These are phyloP conservation scores for Notechis scutatus DNA, from an alignment of 2,113 vertebrate species.

Conservation along the genomic window DNA sequence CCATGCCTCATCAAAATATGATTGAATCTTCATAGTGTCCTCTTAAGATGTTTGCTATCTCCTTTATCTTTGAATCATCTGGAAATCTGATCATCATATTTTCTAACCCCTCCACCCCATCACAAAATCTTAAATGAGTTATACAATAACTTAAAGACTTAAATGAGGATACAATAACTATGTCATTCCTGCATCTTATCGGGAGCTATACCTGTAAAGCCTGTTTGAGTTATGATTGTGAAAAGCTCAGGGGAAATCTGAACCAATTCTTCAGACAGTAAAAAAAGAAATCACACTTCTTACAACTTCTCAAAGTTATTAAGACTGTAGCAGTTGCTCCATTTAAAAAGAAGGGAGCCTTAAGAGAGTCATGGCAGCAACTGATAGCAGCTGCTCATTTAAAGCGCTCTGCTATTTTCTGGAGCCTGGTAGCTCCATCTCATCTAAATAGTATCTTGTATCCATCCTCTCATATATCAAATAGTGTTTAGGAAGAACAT, in stretches of 20 bases:
- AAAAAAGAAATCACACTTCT: not conserved
- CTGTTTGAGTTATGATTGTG: not conserved
- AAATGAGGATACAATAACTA: not conserved
- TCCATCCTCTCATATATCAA: not conserved
- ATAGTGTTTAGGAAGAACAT: not conserved
- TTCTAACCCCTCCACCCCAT: not conserved
- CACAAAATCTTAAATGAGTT: not conserved
- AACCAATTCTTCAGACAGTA: not conserved
- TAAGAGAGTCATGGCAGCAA: not conserved
- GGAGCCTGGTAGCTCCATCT: not conserved
- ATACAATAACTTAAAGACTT: no score
- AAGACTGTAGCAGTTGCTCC: not conserved
- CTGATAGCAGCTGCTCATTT: not conserved
- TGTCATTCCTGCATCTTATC: not conserved
- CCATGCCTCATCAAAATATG: not conserved
- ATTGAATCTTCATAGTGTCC: not conserved
- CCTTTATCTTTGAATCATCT: not conserved
- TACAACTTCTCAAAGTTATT: not conserved
- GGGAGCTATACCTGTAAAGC: not conserved
- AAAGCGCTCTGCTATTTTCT: not conserved
- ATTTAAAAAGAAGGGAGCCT: not conserved
- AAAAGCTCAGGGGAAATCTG: not conserved
- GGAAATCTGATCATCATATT: not conserved
- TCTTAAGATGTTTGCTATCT: not conserved
- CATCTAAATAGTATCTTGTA: not conserved